Base-by-base conservation (phyloP, 2,888 invertebrate species). In the Lordiphosa fenestrarum region DNA sequence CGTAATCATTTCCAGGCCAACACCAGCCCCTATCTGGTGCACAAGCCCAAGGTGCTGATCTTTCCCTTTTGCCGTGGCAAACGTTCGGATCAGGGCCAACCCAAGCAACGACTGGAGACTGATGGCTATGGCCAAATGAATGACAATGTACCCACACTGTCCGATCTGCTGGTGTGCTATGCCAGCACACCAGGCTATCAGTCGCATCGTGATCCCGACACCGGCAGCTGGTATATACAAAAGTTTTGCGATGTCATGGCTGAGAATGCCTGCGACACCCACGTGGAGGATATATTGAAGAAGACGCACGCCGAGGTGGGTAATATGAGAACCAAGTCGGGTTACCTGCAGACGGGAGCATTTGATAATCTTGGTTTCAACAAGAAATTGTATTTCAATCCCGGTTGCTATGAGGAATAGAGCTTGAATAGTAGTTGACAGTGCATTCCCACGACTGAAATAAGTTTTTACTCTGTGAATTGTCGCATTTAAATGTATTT, bases 201-300 rank as follows among this genome's bases (percentile, higher is more conserved):
- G 56, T 70, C 94, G 0, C 90, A 91, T 83, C 91, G 94, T 55
- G 92, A 94, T 88, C 80, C 87, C 4, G 66, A 86, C 23, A 71
- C 75, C 6, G 94, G 95, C 19, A 93, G 94, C 40, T 94, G 94
- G 94, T 94, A 93, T 88, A 93, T 95, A 74, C 92, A 93, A 87
- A 90, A 90, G 64, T 89, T 95, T 74, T 94, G 94, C 88, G 88
- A 91, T 71, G 91, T 92, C 72, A 92, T 94, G 87, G 92, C 93
- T 68, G 89, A 90, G 69, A 90, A 92, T 85, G 93, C 94, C 10
- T 92, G 92, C 86, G 90, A 92, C 76, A 90, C 89, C 25, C 91
- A 93, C 86, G 89, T 95, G 36, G 93, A 94, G 86, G 91, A 91
- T 71, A 91, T 95, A 84, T 89, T 94, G 69, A 93, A 92, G 87